A percentile compares a stretch with the other conserved stretches of the same genome.
Conservation (phyloP, 2,888 invertebrate genomes). For the Exocentrus adspersus region DNA sequence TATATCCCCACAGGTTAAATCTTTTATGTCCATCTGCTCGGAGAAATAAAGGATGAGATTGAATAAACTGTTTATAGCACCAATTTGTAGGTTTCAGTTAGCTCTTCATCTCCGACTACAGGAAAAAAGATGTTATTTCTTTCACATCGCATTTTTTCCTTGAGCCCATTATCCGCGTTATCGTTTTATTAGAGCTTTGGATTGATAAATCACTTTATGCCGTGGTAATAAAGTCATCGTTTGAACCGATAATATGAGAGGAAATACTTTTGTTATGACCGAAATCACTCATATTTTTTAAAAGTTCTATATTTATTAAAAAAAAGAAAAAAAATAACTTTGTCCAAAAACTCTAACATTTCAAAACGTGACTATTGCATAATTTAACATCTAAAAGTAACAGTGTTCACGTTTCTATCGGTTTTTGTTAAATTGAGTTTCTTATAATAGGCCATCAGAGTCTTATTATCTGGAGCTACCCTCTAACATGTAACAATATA, state of each 20-base stretch:
- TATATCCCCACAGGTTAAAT: slow-evolving; percentile 3
- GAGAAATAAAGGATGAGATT: slow-evolving; percentile 16
- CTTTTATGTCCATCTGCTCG: slow-evolving; percentile 3
- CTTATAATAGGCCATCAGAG: no score
- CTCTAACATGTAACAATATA: no score
- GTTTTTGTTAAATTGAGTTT: no score
- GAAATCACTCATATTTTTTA: no score
- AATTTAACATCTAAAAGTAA: no score
- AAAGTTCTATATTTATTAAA: no score
- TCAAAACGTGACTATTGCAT: no score
- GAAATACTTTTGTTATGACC: no score
- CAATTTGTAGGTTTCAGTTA: slow-evolving; percentile 16
- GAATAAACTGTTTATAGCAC: slow-evolving; percentile 24
- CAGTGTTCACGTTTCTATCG: no score
- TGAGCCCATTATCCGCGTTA: slow-evolving; percentile 17
- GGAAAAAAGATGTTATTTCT: slow-evolving; percentile 19
- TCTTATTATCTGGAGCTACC: no score
- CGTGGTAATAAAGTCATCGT: background rate
- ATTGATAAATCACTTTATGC: slow-evolving; percentile 19
- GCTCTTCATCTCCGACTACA: slow-evolving; percentile 13
- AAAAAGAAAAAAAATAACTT: no score
- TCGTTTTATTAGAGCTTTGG: slow-evolving; percentile 17
- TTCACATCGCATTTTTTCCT: slow-evolving; percentile 17
- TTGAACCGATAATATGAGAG: background rate
- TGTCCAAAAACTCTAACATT: no score